A percentile compares a stretch with the other conserved stretches of the same genome.
These are phyloP conservation scores for Sarcophaga peregrina DNA, from an alignment of 1,140 invertebrate species.

Conservation along the genomic window DNA sequence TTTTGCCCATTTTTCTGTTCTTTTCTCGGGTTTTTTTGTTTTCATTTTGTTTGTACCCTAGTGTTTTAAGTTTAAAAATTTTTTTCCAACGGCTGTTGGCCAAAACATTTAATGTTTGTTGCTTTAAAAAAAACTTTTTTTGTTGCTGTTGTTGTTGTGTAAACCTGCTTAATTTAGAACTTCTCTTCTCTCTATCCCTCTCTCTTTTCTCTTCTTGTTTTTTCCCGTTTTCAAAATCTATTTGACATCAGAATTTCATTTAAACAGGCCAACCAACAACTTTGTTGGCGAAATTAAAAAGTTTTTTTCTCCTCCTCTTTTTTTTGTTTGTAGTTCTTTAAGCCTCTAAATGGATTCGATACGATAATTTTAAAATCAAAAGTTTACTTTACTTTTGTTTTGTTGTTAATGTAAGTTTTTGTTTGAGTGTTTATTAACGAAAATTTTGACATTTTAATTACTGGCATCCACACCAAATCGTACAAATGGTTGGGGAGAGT, in stretches of 20 bases:
- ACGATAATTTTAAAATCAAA: conserved; percentile 23
- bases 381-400: not conserved
- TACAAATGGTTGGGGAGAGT: not conserved
- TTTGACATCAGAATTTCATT: not conserved
- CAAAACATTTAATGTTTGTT: conserved; percentile 35
- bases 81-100: not conserved
- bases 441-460: not conserved
- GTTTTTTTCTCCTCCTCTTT: too few relatives aligned
- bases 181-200: not conserved
- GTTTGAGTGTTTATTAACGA: not conserved
- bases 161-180: conserved; percentile 34
- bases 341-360: conserved; percentile 17
- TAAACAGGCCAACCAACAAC: not conserved
- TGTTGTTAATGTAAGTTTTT: not conserved
- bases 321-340: not conserved
- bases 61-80: not conserved
- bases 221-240: not conserved
- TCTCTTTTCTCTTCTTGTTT: not conserved
- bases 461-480: not conserved
- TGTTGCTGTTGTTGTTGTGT: too few relatives aligned
- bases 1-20: not conserved
- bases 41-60: not conserved
- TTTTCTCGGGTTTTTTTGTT: not conserved
- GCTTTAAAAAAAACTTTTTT: conserved; percentile 16
- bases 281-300: conserved; percentile 24